Conservation (phyloP, 2,113 vertebrate species). For the Tragelaphus buxtoni region DNA sequence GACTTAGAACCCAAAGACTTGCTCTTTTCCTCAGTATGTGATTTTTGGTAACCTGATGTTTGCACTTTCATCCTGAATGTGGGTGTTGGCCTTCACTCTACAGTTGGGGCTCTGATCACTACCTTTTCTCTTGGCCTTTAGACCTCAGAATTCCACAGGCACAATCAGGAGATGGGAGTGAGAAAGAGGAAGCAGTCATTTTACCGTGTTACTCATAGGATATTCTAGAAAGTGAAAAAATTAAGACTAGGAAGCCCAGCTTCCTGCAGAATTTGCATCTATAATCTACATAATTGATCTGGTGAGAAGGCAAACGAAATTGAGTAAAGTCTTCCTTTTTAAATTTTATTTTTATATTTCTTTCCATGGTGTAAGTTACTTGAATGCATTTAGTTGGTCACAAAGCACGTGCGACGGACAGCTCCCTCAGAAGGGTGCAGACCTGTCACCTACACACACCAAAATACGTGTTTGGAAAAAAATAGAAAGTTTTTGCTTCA, state of each 20-base stretch:
- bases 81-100: slow-evolving; percentile 56
- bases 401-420: not conserved
- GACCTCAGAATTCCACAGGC: slow-evolving; percentile 70
- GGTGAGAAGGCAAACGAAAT: slow-evolving; percentile 35
- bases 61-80: not conserved
- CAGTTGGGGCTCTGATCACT: slow-evolving; percentile 15
- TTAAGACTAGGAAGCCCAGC: slow-evolving; percentile 64
- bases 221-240: slow-evolving; percentile 65
- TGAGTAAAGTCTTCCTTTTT: not conserved
- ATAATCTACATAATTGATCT: slow-evolving; percentile 60
- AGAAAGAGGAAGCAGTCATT: slow-evolving; percentile 44
- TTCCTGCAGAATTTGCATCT: slow-evolving; percentile 70
- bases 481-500: not conserved
- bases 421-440: not conserved
- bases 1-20: not conserved
- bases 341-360: not conserved
- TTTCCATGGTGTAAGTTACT: not conserved
- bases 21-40: not conserved
- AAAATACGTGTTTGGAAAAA: not conserved
- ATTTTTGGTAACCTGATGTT: not conserved
- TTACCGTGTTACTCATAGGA: slow-evolving; percentile 44
- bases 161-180: slow-evolving; percentile 65
- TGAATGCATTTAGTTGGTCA: not conserved
- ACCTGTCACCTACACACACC: too few species aligned
- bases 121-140: slow-evolving; percentile 53